Evolutionary conservation across 23 tunicate genomes (phyloP).

Genomic region (Diplosoma virens): DNA sequence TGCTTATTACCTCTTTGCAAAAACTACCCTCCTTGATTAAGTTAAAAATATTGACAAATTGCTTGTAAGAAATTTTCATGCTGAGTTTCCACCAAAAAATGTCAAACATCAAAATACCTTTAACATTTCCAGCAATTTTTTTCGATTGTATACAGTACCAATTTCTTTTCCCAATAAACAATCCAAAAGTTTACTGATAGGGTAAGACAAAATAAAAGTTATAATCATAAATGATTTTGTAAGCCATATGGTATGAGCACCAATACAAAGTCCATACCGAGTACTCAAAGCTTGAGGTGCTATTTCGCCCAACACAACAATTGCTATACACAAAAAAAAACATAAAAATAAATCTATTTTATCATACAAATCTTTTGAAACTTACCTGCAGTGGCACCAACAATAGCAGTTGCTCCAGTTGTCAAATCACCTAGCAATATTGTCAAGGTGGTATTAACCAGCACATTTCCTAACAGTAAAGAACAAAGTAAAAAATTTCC

Average conservation of each 20-base stretch:
- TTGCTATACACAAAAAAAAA: conserved; percentile 34
- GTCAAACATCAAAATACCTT: conserved; percentile 60
- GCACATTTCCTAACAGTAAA: conserved; percentile 89
- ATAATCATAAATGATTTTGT: conserved; percentile 91
- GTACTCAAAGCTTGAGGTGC: conserved; percentile 96
- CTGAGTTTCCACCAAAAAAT: too few species aligned
- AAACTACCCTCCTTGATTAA: too few species aligned
- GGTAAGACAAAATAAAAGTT: conserved; percentile 82
- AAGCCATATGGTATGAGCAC: conserved; percentile 88
- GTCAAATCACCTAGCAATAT: conserved; percentile 72
- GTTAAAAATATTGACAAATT: too few species aligned
- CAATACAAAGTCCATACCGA: conserved; percentile 83
- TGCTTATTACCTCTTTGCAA: too few species aligned
- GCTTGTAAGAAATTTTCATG: too few species aligned
- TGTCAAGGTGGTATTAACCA: conserved; percentile 91
- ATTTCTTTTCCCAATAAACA: conserved; percentile 91
- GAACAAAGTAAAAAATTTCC: conserved; percentile 95
- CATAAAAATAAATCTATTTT: neutral
- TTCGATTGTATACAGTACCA: conserved; percentile 78
- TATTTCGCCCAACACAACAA: conserved; percentile 96
- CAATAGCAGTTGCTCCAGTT: conserved; percentile 76
- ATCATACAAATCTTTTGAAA: neutral
- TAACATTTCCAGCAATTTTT: conserved; percentile 79
- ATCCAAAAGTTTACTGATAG: conserved; percentile 84
- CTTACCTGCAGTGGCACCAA: conserved; percentile 90